Conservation (phyloP, 2,888 invertebrate species). For the Gisinianus flammeolus region DNA sequence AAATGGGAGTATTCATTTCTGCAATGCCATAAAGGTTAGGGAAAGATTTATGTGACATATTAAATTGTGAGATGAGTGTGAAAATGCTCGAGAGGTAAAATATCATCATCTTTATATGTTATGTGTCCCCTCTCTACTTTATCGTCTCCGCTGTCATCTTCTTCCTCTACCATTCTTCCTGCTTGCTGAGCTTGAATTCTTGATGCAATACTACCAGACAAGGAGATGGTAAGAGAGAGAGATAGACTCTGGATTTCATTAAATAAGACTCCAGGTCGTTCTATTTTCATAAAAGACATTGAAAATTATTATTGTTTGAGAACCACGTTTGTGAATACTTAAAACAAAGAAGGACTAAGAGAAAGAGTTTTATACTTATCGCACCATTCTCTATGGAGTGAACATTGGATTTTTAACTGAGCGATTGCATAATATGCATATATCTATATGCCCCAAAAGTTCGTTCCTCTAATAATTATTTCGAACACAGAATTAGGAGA, state of each 20-base stretch:
- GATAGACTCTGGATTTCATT: not conserved
- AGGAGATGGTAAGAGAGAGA: no score
- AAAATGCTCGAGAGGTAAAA: not conserved
- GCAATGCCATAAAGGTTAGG: not conserved
- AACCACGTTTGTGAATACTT: not conserved
- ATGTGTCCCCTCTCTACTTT: not conserved
- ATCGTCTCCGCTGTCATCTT: not conserved
- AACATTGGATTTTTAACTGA: no score
- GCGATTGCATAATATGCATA: no score
- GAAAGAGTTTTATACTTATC: not conserved
- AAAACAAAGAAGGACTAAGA: not conserved
- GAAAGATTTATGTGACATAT: constrained; percentile 7
- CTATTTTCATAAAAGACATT: not conserved
- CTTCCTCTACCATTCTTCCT: constrained; percentile 1
- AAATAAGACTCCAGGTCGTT: not conserved
- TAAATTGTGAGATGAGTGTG: constrained; percentile 16
- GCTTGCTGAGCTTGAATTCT: not conserved
- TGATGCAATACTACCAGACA: not conserved
- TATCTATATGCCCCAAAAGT: no score
- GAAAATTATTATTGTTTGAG: constrained; percentile 6
- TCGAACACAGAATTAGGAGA: no score
- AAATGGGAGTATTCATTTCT: not conserved
- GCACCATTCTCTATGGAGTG: no score
- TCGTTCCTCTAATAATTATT: no score
- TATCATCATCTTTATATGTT: not conserved